Evolutionary conservation across 2,888 invertebrate species (phyloP).

Genomic region (Meteorus colon): DNA sequence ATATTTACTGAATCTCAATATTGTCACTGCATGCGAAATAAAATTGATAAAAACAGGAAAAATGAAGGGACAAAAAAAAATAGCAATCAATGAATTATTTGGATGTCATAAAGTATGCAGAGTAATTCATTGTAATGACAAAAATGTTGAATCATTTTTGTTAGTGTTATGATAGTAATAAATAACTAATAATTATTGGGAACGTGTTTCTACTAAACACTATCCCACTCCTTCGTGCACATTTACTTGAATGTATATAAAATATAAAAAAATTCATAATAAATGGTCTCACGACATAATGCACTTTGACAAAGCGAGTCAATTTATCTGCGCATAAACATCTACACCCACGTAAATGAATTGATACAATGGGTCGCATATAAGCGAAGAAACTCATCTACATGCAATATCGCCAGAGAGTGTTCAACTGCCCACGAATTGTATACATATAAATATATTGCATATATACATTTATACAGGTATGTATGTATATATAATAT

Average conservation of each 20-base stretch:
- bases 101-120: too few relatives aligned
- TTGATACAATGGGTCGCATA: constrained; percentile 29
- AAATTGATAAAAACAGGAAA: background rate
- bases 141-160: too few relatives aligned
- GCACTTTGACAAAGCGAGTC: constrained; percentile 33
- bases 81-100: background rate
- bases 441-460: constrained; percentile 16
- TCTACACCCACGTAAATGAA: constrained; percentile 35
- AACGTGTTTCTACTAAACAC: too few relatives aligned
- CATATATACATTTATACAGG: constrained; percentile 18
- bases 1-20: constrained; percentile 7
- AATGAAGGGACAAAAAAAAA: background rate
- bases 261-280: constrained; percentile 13
- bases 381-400: constrained; percentile 39
- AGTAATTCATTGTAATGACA: too few relatives aligned
- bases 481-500: constrained; percentile 9
- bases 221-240: constrained; percentile 31
- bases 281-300: background rate
- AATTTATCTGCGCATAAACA: constrained; percentile 39
- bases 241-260: constrained; percentile 14
- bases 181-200: too few relatives aligned
- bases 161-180: too few relatives aligned
- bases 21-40: background rate
- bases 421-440: constrained; percentile 31
- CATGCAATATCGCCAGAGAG: constrained; percentile 31